A percentile compares a stretch with the other conserved stretches of the same genome.
Evolutionary conservation across 2,113 vertebrate genomes (phyloP).

Genomic region (Neotoma lepida): DNA sequence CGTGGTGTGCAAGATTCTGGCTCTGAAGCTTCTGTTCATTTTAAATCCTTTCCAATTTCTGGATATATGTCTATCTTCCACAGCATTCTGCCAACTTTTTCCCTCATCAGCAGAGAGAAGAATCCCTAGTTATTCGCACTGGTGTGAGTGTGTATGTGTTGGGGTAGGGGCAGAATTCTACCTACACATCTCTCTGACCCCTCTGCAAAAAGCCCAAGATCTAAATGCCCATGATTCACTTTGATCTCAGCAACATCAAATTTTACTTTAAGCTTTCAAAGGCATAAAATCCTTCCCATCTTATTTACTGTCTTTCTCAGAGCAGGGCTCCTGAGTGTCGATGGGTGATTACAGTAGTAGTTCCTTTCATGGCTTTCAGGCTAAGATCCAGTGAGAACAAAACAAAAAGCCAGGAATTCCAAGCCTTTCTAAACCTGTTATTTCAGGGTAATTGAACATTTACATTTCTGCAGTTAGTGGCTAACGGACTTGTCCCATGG

Average conservation of each 20-base stretch:
- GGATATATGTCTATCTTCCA: background rate
- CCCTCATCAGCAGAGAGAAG: background rate
- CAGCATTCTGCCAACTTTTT: background rate
- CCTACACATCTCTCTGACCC: background rate
- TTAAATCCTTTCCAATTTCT: background rate
- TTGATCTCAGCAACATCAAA: slow-evolving; percentile 40
- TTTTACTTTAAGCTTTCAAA: background rate
- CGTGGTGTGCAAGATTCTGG: background rate
- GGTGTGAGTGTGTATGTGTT: background rate
- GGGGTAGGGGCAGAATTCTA: background rate
- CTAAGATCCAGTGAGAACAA: slow-evolving; percentile 43
- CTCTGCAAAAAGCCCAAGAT: background rate
- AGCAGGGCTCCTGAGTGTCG: background rate
- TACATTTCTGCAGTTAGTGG: slow-evolving; percentile 2
- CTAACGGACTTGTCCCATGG: slow-evolving; percentile 34
- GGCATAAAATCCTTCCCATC: background rate
- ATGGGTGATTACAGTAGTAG: background rate
- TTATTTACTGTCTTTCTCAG: slow-evolving; percentile 36
- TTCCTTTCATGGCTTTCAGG: slow-evolving; percentile 45
- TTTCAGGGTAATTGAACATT: slow-evolving; percentile 52
- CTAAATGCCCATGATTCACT: slow-evolving; percentile 31
- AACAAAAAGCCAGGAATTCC: slow-evolving; percentile 29
- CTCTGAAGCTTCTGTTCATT: background rate
- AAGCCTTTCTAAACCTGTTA: slow-evolving; percentile 12
- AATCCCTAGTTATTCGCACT: background rate